Evolutionary conservation across 2,113 vertebrate species (phyloP).

Genomic region (Megaptera novaeangliae): DNA sequence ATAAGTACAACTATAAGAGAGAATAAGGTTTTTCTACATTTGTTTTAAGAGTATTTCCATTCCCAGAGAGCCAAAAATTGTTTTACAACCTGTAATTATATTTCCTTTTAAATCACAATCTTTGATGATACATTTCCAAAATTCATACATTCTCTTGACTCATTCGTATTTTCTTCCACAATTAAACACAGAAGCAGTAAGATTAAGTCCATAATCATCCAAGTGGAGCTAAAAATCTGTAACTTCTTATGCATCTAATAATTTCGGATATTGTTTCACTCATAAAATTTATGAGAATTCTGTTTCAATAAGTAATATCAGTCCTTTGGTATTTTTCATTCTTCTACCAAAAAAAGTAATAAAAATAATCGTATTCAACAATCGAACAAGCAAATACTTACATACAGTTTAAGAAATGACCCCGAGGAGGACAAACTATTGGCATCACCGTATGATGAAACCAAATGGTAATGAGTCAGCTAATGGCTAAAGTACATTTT

Average conservation of each 20-base stretch:
- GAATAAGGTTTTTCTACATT: not conserved
- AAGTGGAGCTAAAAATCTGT: not conserved
- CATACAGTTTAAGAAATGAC: not conserved
- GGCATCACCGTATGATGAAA: not conserved
- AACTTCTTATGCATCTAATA: not conserved
- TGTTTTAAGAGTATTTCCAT: not conserved
- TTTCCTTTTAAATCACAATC: not conserved
- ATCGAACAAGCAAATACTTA: not conserved
- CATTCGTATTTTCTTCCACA: not conserved
- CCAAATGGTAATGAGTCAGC: not conserved
- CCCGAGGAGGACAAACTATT: not conserved
- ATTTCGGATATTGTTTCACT: not conserved
- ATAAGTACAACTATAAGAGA: not conserved
- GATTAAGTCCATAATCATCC: not conserved
- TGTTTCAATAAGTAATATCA: not conserved
- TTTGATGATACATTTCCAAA: not conserved
- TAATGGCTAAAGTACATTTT: not conserved
- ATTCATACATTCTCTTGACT: not conserved
- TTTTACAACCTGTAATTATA: not conserved
- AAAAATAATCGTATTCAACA: not conserved
- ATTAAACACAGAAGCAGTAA: not conserved
- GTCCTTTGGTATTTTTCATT: not conserved
- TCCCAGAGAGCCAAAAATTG: not conserved
- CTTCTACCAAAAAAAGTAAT: not conserved
- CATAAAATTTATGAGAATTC: not conserved